Evolutionary conservation across 2,888 invertebrate species (phyloP).

Genomic region (Drosophila rubida): DNA sequence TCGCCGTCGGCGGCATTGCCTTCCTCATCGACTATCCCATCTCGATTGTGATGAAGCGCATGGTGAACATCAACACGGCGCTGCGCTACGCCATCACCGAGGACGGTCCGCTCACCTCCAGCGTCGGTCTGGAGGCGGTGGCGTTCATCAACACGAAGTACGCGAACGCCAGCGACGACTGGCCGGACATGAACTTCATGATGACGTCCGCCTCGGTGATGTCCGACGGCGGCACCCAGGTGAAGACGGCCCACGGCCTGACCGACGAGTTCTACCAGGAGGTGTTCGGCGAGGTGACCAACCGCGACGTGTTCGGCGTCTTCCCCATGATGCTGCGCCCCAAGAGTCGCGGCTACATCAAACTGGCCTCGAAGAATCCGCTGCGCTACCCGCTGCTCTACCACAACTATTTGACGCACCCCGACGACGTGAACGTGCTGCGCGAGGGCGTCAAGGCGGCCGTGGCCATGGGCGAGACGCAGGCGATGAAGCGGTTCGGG

Average conservation of each 20-base stretch:
- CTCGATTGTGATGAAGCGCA: constrained; percentile 91
- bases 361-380: constrained; percentile 89
- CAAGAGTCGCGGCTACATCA: constrained; percentile 92
- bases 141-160: constrained; percentile 96
- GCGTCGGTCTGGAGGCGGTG: constrained; percentile 94
- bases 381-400: constrained; percentile 93
- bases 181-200: constrained; percentile 97
- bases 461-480: constrained; percentile 91
- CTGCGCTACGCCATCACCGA: constrained; percentile 93
- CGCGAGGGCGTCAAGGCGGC: constrained; percentile 95
- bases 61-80: constrained; percentile 93
- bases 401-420: constrained; percentile 96
- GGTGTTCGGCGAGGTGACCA: constrained; percentile 90
- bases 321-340: constrained; percentile 96
- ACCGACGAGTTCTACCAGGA: constrained; percentile 92
- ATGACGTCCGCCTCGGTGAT: constrained; percentile 92
- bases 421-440: constrained; percentile 92
- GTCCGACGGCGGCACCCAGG: constrained; percentile 93
- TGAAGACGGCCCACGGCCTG: constrained; percentile 92
- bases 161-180: constrained; percentile 93
- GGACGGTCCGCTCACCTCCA: constrained; percentile 94
- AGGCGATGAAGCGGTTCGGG: constrained; percentile 91
- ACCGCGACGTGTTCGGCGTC: constrained; percentile 91
- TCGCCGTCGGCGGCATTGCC: constrained; percentile 93
- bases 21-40: constrained; percentile 93